Percentiles rank a stretch among this genome's conserved stretches.
phyloP scores from a whole-genome alignment of 1,140 invertebrate species.

The Papilio polytes region DNA sequence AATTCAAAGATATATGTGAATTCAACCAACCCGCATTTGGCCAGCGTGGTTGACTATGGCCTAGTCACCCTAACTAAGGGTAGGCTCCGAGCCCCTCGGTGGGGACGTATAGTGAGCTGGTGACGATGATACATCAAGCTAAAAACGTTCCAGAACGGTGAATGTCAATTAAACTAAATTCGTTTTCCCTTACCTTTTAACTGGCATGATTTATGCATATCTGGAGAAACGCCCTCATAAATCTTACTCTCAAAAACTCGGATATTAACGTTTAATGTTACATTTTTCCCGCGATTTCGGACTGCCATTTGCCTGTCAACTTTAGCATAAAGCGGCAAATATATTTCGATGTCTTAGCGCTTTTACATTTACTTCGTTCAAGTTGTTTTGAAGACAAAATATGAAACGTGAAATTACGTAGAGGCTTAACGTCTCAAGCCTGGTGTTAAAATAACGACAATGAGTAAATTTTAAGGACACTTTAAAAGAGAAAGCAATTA shows the following conservation, averaged over 20 bases:
- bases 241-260: constrained; percentile 15
- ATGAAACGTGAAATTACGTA: constrained; percentile 12
- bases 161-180: constrained; percentile 23
- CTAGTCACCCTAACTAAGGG: no score
- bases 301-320: constrained; percentile 36
- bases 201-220: constrained; percentile 25
- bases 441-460: background rate
- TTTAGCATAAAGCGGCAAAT: constrained; percentile 30
- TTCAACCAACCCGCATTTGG: no score
- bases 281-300: constrained; percentile 30
- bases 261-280: constrained; percentile 34
- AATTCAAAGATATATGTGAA: no score
- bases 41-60: no score
- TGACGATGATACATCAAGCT: no score
- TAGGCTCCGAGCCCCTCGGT: no score
- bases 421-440: constrained; percentile 2
- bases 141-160: background rate
- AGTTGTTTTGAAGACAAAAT: background rate
- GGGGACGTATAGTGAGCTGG: no score
- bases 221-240: constrained; percentile 23
- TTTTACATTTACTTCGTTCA: constrained; percentile 25
- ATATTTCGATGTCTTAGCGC: constrained; percentile 29
- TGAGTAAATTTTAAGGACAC: background rate
- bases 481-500: constrained; percentile 7
- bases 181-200: constrained; percentile 21